Base-by-base conservation (phyloP, 2,888 invertebrate species). In the Hypolimnas misippus region DNA sequence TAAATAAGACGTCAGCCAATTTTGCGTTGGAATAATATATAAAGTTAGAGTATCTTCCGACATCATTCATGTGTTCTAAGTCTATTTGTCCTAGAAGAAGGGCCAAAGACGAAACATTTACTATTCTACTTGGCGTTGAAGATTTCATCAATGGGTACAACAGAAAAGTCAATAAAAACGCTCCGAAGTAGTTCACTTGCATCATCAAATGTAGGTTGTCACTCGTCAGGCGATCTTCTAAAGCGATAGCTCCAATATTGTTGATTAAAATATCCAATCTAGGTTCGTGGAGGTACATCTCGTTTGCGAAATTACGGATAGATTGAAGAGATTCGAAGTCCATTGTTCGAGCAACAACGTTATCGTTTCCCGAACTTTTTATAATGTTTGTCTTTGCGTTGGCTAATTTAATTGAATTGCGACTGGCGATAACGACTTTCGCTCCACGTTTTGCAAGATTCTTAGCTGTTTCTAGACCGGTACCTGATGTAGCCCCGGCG, bases 51-150 rank as follows among this genome's bases (percentile, higher is more conserved):
- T 95, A 93, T 57, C 91, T 87, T 12, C 93, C 93, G 33, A 94
- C 92, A 10, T 96, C 95, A 78, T 97, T 97, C 67, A 96, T 82
- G 65, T 95, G 95, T 29, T 95, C 93, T 33, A 96, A 75, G 77
- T 97, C 95, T 8, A 96, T 85, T 0, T 93, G 89, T 0, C 96
- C 94, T 1, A 96, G 76, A n/a, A 94, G 91, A n/a, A n/a, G n/a
- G n/a, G n/a, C n/a, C n/a, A n/a, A n/a, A n/a, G 89, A 88, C 0
- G 86, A 81, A 0, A 86, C 82, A 56, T 82, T 86, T n/a, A 89
- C 73, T 2, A 89, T 64, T 38, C 87, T 77, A 44, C 87, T 85
- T 0, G 87, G 88, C 0, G 84, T 82, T 44, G 87, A 86, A 1
- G 69, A 56, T 62, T 71, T 83, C 12, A 89, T 51, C 2, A 83